These are phyloP conservation scores for Sturnira hondurensis DNA, from an alignment of 2,113 vertebrate species.

Conservation along the genomic window DNA sequence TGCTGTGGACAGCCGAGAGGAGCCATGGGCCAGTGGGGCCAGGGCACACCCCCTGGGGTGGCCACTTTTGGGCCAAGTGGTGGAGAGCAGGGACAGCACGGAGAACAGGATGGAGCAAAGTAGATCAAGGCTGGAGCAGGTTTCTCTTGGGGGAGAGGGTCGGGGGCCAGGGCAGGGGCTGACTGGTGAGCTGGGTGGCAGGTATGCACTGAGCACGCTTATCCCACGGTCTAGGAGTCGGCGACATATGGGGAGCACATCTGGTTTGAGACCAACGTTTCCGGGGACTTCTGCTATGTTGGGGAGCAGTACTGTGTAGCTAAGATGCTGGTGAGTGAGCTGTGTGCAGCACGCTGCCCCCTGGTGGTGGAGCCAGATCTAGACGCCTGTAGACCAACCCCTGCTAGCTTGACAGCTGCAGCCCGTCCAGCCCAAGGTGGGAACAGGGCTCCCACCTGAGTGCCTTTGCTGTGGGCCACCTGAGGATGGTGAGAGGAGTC, in stretches of 20 bases:
- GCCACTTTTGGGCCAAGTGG: background rate
- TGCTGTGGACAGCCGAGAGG: background rate
- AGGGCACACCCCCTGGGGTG: background rate
- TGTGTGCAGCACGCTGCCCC: constrained; percentile 3
- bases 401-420: rapidly evolving
- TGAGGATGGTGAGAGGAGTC: background rate
- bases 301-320: constrained; percentile 95
- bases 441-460: background rate
- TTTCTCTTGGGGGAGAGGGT: background rate
- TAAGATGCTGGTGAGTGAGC: constrained; percentile 88
- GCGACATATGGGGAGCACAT: constrained; percentile 94
- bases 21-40: background rate
- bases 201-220: background rate
- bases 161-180: background rate
- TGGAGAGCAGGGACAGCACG: background rate
- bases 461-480: background rate
- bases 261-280: constrained; percentile 95
- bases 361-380: background rate
- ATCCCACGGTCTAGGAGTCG: constrained; percentile 83
- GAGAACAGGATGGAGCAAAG: background rate
- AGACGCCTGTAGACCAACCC: rapidly evolving
- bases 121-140: background rate
- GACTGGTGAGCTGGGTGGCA: rapidly evolving
- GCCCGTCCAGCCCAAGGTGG: background rate
- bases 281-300: constrained; percentile 96